phyloP scores from a whole-genome alignment of 2,113 vertebrate genomes.

The Ammodytes dubius region DNA sequence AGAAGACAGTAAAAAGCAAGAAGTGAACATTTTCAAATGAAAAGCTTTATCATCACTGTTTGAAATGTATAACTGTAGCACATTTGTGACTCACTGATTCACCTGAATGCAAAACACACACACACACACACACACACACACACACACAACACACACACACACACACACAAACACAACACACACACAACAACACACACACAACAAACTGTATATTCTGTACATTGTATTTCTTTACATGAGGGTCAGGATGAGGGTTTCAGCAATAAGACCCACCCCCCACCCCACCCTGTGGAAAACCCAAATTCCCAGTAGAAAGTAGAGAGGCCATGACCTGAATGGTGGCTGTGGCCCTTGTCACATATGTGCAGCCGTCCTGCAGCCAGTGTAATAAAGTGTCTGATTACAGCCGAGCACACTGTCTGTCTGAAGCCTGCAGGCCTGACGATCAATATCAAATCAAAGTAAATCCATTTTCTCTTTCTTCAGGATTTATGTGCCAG shows the following conservation, averaged over 20 bases:
- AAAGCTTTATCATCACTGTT: not conserved
- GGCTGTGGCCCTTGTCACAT: not conserved
- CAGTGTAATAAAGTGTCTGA: constrained; percentile 18
- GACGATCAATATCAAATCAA: constrained; percentile 44
- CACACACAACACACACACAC: too few species aligned
- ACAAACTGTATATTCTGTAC: too few species aligned
- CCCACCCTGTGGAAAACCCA: not conserved
- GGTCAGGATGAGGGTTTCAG: too few species aligned
- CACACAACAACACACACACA: too few species aligned
- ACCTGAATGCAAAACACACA: not conserved
- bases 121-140: too few species aligned
- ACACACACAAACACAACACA: too few species aligned
- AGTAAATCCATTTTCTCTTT: constrained; percentile 8
- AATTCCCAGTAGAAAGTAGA: not conserved
- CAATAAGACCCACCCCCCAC: too few species aligned
- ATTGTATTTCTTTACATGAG: too few species aligned
- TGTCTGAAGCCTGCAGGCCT: not conserved
- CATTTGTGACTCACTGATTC: not conserved
- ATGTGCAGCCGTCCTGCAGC: constrained; percentile 7
- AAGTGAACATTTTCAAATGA: not conserved
- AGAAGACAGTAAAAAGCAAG: not conserved
- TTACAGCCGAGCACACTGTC: not conserved
- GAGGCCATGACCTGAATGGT: constrained; percentile 11
- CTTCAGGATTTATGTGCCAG: not conserved
- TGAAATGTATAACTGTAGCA: not conserved